A percentile compares a stretch with the other conserved stretches of the same genome.
Evolutionary conservation across 2,888 invertebrate species (phyloP).

Genomic region (Cerastis rubricosa): DNA sequence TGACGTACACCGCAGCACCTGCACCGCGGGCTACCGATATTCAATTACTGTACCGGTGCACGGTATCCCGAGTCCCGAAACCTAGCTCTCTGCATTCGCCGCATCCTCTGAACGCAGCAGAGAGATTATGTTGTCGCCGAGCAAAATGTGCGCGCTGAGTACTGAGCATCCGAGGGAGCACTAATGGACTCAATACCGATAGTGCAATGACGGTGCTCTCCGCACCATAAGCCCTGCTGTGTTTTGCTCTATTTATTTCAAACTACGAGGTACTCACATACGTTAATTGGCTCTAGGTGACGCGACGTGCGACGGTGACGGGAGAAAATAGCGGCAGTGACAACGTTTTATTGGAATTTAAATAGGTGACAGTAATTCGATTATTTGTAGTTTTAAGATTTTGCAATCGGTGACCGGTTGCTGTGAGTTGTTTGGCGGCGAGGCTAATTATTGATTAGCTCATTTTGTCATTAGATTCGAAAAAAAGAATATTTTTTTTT

Average conservation of each 20-base stretch:
- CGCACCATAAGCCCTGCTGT: neutral
- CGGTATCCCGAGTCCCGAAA: slow-evolving; percentile 1
- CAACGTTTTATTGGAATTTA: slow-evolving; percentile 5
- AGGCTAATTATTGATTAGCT: neutral
- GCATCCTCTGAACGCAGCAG: neutral
- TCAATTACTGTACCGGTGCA: neutral
- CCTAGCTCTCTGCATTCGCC: neutral
- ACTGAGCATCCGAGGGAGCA: no score
- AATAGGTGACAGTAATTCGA: neutral
- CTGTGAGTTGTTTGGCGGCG: neutral
- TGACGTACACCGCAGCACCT: neutral
- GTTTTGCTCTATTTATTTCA: slow-evolving; percentile 14
- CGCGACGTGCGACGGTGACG: neutral
- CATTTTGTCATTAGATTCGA: neutral
- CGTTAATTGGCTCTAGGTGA: slow-evolving; percentile 6
- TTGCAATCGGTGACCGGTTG: neutral
- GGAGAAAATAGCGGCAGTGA: slow-evolving; percentile 8
- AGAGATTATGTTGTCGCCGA: neutral
- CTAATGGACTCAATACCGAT: neutral
- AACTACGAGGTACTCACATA: slow-evolving; percentile 1
- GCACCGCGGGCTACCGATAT: neutral
- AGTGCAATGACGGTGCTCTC: neutral
- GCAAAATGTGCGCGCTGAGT: neutral
- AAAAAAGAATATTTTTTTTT: no score
- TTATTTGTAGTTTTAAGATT: neutral